Evolutionary conservation across 92 coral and sea anemone species (phyloP).

Genomic region (Epizoanthus ramosus): DNA sequence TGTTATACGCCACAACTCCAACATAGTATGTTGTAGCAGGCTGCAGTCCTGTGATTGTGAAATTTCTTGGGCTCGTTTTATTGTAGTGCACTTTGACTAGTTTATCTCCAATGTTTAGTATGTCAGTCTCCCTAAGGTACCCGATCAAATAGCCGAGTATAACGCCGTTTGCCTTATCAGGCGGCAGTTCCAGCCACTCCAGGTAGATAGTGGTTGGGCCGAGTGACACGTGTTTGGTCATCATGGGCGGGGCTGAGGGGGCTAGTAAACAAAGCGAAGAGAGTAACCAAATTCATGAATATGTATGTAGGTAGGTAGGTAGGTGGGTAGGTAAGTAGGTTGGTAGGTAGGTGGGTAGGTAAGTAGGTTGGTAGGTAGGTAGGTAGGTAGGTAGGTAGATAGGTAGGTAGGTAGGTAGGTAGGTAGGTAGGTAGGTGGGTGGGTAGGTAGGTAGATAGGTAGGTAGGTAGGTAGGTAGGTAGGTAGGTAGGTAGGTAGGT

Average conservation of each 20-base stretch:
- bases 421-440: too few species aligned
- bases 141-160: slow-evolving; percentile 8
- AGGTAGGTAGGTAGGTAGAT: too few species aligned
- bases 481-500: too few species aligned
- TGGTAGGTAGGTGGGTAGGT: too few species aligned
- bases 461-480: too few species aligned
- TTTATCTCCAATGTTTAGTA: background rate
- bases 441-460: too few species aligned
- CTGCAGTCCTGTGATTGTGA: slow-evolving; percentile 3
- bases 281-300: too few species aligned
- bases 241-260: slow-evolving; percentile 4
- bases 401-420: too few species aligned
- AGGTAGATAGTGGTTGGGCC: slow-evolving; percentile 15
- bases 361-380: too few species aligned
- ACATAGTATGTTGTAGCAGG: slow-evolving; percentile 20
- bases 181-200: slow-evolving; percentile 13
- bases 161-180: slow-evolving; percentile 20
- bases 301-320: too few species aligned
- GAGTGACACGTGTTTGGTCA: background rate
- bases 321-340: too few species aligned
- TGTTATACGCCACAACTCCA: slow-evolving; percentile 16
- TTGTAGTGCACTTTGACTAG: background rate
- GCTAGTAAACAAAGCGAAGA: background rate
- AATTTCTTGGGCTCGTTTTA: slow-evolving; percentile 13
- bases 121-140: background rate